Percentiles rank a stretch among this genome's conserved stretches.
phyloP scores from a whole-genome alignment of 1,140 invertebrate species.

The Cheumatopsyche charites region DNA sequence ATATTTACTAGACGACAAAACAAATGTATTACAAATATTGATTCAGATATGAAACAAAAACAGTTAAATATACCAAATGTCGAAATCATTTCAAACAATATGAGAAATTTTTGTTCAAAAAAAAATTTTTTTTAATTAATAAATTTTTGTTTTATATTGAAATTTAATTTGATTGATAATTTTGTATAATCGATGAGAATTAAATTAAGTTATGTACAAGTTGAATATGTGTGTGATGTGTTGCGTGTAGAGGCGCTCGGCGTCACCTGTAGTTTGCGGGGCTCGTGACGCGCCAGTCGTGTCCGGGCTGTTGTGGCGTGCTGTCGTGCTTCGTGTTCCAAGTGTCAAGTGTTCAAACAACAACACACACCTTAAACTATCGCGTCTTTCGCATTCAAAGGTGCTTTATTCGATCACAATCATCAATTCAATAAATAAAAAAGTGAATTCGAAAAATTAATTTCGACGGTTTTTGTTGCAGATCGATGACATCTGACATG shows the following conservation, averaged over 20 bases:
- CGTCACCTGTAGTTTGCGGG: constrained; percentile 38
- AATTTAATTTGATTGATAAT: too few species aligned
- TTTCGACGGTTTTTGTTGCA: constrained; percentile 18
- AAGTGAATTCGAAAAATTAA: not conserved
- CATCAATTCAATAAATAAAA: not conserved
- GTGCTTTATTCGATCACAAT: constrained; percentile 35
- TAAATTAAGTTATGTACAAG: constrained; percentile 11
- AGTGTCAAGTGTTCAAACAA: constrained; percentile 13
- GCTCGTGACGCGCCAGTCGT: constrained; percentile 38
- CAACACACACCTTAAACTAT: constrained; percentile 22
- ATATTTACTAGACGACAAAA: too few species aligned
- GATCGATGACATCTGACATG: constrained; percentile 30
- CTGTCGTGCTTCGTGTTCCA: constrained; percentile 26
- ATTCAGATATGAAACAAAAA: too few species aligned
- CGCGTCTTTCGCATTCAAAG: constrained; percentile 34
- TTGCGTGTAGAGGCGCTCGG: constrained; percentile 27
- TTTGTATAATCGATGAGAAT: too few species aligned
- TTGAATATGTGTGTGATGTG: constrained; percentile 21
- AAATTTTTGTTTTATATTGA: too few species aligned
- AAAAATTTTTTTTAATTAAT: too few species aligned
- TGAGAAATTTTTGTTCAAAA: too few species aligned
- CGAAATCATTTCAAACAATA: too few species aligned
- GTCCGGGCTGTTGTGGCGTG: constrained; percentile 41
- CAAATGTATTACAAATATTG: too few species aligned
- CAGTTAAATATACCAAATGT: too few species aligned